A percentile compares a stretch with the other conserved stretches of the same genome.
phyloP scores from a whole-genome alignment of 2,797 vertebrate genomes.

The Tinamus major region DNA sequence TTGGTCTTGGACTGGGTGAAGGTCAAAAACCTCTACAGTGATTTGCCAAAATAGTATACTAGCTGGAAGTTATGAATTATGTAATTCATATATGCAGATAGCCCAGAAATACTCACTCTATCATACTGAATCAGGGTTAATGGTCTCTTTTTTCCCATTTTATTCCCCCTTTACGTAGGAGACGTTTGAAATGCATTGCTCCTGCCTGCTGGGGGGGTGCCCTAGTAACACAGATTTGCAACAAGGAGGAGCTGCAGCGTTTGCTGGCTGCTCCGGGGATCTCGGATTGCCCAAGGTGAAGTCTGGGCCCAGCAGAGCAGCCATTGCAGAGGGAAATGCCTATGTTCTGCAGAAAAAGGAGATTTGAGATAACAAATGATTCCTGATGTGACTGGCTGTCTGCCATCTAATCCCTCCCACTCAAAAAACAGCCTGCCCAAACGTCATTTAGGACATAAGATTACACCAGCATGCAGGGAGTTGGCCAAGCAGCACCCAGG shows the following conservation, averaged over 20 bases:
- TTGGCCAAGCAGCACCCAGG: not conserved
- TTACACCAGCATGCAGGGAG: not conserved
- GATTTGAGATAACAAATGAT: not conserved
- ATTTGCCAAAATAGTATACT: not conserved
- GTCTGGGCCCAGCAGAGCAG: not conserved
- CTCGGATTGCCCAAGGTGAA: not conserved
- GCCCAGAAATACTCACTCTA: not conserved
- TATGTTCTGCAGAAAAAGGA: not conserved
- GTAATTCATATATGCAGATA: not conserved
- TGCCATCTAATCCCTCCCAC: not conserved
- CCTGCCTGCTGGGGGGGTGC: not conserved
- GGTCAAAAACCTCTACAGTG: not conserved
- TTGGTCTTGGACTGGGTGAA: not conserved
- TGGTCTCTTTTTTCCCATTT: not conserved
- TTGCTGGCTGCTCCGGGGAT: not conserved
- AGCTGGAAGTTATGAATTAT: not conserved
- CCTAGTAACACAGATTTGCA: not conserved
- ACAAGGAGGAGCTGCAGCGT: not conserved
- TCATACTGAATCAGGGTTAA: not conserved
- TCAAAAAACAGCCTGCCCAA: not conserved
- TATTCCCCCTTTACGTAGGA: not conserved
- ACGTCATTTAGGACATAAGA: not conserved
- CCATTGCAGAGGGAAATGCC: not conserved
- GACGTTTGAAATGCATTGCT: not conserved
- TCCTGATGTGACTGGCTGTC: not conserved